Evolutionary conservation across 1,140 invertebrate species (phyloP).

Genomic region (Drosophila pectinifera): DNA sequence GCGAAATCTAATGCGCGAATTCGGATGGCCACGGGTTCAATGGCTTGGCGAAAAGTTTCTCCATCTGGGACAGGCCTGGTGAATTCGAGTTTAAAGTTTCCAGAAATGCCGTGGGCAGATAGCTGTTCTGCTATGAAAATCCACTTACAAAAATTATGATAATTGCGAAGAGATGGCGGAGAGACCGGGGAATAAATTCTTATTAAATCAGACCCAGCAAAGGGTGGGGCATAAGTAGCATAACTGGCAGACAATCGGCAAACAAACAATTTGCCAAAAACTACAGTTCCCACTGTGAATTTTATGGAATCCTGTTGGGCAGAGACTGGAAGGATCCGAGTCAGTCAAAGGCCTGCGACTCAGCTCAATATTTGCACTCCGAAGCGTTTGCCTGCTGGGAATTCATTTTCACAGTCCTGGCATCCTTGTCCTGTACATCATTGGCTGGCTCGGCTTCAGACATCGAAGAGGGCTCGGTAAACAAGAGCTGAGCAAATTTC

Average conservation of each 20-base stretch:
- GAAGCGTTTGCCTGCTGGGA: conserved; percentile 67
- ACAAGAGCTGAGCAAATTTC: conserved; percentile 53
- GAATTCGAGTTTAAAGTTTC: conserved; percentile 65
- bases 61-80: conserved; percentile 9
- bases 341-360: conserved; percentile 38
- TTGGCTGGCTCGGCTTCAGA: conserved; percentile 56
- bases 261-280: conserved; percentile 80
- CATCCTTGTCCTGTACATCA: conserved; percentile 57
- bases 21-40: conserved; percentile 62
- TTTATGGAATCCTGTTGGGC: conserved; percentile 4
- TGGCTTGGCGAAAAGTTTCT: conserved; percentile 65
- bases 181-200: conserved; percentile 54
- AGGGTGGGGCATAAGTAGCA: conserved; percentile 63
- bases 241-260: conserved; percentile 79
- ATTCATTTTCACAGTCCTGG: conserved; percentile 63
- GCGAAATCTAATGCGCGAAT: conserved; percentile 35
- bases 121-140: conserved; percentile 66
- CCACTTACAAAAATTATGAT: conserved; percentile 74
- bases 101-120: conserved; percentile 26
- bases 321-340: not conserved
- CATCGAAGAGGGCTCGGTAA: conserved; percentile 64
- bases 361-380: conserved; percentile 73
- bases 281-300: conserved; percentile 48
- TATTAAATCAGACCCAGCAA: conserved; percentile 57
- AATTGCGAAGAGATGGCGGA: conserved; percentile 52